Evolutionary conservation across 1,140 invertebrate species (phyloP).

Genomic region (Eufriesea mexicana): DNA sequence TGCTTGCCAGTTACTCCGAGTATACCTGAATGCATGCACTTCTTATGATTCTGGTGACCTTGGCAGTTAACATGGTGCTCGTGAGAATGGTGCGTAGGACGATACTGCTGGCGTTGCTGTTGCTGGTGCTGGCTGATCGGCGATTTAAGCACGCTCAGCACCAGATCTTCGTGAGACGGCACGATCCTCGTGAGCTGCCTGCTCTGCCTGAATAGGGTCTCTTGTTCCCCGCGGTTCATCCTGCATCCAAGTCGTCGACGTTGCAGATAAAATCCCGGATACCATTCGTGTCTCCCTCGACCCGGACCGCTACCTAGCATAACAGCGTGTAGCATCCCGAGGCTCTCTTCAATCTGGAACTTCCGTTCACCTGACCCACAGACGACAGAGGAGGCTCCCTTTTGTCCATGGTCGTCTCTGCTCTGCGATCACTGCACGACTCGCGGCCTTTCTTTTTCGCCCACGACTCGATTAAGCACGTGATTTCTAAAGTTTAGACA

Average conservation of each 20-base stretch:
- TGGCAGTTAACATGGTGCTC: slow-evolving; percentile 70
- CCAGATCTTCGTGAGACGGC: slow-evolving; percentile 81
- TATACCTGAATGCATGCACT: slow-evolving; percentile 73
- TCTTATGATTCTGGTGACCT: slow-evolving; percentile 69
- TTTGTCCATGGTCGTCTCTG: slow-evolving; percentile 55
- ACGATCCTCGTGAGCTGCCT: slow-evolving; percentile 82
- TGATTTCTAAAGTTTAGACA: background rate
- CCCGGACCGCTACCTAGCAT: slow-evolving; percentile 73
- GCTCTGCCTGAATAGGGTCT: slow-evolving; percentile 84
- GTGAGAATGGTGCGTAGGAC: slow-evolving; percentile 57
- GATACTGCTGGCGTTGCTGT: slow-evolving; percentile 68
- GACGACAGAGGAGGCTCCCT: slow-evolving; percentile 9
- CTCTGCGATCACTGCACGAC: slow-evolving; percentile 18
- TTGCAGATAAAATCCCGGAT: slow-evolving; percentile 71
- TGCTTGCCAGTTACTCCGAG: background rate
- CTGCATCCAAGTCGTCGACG: slow-evolving; percentile 73
- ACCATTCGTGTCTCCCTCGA: slow-evolving; percentile 73
- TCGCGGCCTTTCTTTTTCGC: background rate
- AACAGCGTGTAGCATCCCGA: slow-evolving; percentile 75
- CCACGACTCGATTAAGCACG: background rate
- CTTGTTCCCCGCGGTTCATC: slow-evolving; percentile 86
- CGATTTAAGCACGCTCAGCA: slow-evolving; percentile 84
- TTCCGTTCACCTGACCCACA: slow-evolving; percentile 28
- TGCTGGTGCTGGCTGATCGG: slow-evolving; percentile 81
- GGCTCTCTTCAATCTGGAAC: slow-evolving; percentile 38